Evolutionary conservation across 2,797 vertebrate genomes (phyloP).

Genomic region (Paramormyrops hopkinsi): DNA sequence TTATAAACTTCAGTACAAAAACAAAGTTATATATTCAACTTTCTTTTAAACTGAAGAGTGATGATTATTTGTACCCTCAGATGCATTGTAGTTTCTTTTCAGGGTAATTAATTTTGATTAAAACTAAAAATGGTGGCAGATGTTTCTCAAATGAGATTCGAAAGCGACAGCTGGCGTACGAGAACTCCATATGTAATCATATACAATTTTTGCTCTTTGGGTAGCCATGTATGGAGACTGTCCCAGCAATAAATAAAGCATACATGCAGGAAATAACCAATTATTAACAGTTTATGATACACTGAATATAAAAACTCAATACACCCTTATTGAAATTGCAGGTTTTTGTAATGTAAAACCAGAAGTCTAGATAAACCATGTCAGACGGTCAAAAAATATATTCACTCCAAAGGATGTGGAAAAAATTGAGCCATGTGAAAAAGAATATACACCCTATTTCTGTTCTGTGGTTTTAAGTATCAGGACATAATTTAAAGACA

Average conservation of each 20-base stretch:
- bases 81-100: background rate
- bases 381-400: background rate
- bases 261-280: background rate
- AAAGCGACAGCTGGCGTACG: background rate
- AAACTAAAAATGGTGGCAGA: constrained; percentile 5
- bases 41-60: background rate
- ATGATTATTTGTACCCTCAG: background rate
- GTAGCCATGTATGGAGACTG: background rate
- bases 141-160: constrained; percentile 7
- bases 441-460: background rate
- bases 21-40: background rate
- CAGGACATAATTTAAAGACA: background rate
- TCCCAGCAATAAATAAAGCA: background rate
- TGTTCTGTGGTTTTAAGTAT: background rate
- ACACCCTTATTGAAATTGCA: background rate
- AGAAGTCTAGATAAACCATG: background rate
- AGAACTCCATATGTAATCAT: background rate
- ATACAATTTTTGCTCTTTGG: background rate
- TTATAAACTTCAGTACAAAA: background rate
- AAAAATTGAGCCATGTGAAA: background rate
- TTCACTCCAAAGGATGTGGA: background rate
- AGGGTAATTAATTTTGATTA: constrained; percentile 1
- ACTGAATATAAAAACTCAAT: background rate
- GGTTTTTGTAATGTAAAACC: background rate
- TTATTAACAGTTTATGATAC: background rate